Base-by-base conservation (phyloP, 2,797 vertebrate species). In the Argya squamiceps region DNA sequence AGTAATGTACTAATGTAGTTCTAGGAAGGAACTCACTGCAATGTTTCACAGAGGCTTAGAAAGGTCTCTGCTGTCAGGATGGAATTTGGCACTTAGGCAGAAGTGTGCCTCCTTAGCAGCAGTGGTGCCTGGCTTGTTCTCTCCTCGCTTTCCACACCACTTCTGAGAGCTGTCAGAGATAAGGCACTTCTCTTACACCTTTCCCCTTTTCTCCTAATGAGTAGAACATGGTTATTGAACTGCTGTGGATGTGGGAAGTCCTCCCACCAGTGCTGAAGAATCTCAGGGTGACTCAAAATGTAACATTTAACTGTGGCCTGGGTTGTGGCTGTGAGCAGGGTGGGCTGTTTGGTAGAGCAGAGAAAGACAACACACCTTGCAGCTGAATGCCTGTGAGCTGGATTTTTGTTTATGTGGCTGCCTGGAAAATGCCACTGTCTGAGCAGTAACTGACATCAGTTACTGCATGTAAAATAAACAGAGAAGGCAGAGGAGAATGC, bases 171-270 rank as follows among this genome's bases (percentile, higher is more conserved):
- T 50, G 32, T 22, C 3, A 10, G 36, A 53, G 39, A 7, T 2
- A 12, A 39, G 6, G 2, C 4, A 39, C 10, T 10, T 4, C 10
- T 19, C 13, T 44, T 26, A 9, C 1, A 12, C 6, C 8, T 67
- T 64, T 44, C 19, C 4, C 12, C 3, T 7, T 19, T 64, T 46
- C 47, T 84, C 30, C 34, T 49, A 18, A 52, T 12, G 43, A 29
- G 11, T 30, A 9, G 10, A n/a, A 29, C 6, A 6, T 11, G 7
- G 15, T 8, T 23, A 1, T 65, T 58, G 23, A 79, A 16, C 69
- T 34, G 4, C 15, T 21, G 0, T 3, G 13, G 39, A 7, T 29
- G 15, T 7, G 15, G 8, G 16, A 20, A 10, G 27, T 87, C 46
- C 22, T 80, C 20, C 21, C 8, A 44, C 4, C 17, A 20, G 26